Conservation (phyloP, 23 tunicate species). For the Halocynthia aurantium region DNA sequence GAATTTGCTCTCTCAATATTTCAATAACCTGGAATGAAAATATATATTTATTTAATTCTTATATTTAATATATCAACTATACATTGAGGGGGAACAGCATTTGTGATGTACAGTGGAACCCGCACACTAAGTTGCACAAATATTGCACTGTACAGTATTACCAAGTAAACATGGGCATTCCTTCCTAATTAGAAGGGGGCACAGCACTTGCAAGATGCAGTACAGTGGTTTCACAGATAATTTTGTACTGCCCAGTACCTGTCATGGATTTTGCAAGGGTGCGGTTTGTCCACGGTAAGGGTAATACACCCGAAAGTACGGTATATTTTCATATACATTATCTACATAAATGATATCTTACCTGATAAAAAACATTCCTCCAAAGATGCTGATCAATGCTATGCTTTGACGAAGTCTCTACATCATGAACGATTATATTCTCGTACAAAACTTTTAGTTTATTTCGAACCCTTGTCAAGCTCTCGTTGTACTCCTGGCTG, state of each 20-base stretch:
- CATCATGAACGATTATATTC: constrained; percentile 38
- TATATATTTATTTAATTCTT: not conserved
- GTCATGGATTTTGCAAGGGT: no score
- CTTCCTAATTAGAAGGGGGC: no score
- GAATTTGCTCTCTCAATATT: constrained; percentile 34
- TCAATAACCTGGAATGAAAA: constrained; percentile 29
- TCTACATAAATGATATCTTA: constrained; percentile 1
- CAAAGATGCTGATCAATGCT: constrained; percentile 71
- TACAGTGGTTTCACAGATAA: no score
- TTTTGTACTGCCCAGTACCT: no score
- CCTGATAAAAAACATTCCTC: constrained; percentile 80
- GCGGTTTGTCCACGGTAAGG: no score
- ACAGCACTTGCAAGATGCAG: not conserved
- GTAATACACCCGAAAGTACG: no score
- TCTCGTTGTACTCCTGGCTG: constrained; percentile 22
- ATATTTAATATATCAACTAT: not conserved
- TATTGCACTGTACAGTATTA: no score
- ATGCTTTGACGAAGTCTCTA: constrained; percentile 51
- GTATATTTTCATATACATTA: no score
- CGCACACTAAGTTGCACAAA: no score
- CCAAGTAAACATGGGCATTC: no score
- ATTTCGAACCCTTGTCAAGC: constrained; percentile 34
- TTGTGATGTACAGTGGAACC: no score
- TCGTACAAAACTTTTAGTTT: constrained; percentile 44
- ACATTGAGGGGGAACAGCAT: no score